A percentile compares a stretch with the other conserved stretches of the same genome.
Evolutionary conservation across 2,797 vertebrate species (phyloP).

Genomic region (Trematomus bernacchii): DNA sequence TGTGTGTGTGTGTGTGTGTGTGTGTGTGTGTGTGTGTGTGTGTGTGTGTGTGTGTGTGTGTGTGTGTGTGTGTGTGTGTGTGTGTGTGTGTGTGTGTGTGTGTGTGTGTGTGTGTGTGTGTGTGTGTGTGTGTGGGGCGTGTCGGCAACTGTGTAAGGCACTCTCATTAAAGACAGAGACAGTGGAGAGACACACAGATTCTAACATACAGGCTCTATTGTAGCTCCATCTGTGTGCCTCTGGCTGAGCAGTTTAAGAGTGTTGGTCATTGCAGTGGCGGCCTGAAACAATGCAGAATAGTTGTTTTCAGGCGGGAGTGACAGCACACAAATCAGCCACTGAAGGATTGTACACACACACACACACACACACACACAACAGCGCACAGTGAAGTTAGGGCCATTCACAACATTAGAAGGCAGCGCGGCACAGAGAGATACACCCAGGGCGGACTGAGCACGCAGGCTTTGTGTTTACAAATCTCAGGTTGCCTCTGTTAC

Average conservation of each 20-base stretch:
- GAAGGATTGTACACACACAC: constrained; percentile 8
- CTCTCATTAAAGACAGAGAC: constrained; percentile 43
- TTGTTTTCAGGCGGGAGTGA: constrained; percentile 55
- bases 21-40: no score
- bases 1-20: no score
- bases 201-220: constrained; percentile 58
- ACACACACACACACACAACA: background rate
- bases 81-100: constrained; percentile 43
- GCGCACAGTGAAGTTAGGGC: constrained; percentile 9
- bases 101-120: constrained; percentile 68
- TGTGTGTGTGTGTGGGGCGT: no score
- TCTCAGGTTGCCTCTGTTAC: constrained; percentile 1
- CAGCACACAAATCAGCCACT: constrained; percentile 18
- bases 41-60: no score
- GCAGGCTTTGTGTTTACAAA: constrained; percentile 22
- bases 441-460: background rate
- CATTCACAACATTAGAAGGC: constrained; percentile 40
- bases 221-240: constrained; percentile 59
- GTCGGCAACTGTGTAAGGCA: constrained; percentile 27
- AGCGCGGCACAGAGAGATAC: constrained; percentile 18
- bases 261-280: constrained; percentile 41
- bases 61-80: no score
- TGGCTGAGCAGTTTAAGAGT: constrained; percentile 51
- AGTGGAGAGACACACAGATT: constrained; percentile 19
- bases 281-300: constrained; percentile 44